Base-by-base conservation (phyloP, 1,140 invertebrate genomes). In the Choristoneura fumiferana region DNA sequence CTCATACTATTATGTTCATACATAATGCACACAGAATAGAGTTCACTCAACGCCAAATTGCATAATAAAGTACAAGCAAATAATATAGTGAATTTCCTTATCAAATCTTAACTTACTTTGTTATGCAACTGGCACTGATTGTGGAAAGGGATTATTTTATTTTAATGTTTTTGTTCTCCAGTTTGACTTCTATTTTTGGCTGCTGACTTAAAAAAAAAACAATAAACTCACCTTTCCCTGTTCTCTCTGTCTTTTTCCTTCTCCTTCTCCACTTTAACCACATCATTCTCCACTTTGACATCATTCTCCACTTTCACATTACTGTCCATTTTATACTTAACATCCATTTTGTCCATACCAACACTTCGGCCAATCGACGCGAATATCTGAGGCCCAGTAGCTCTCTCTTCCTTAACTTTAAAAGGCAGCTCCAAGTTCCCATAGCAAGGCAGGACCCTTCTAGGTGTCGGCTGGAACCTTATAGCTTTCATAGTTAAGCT, bases 381-480 rank as follows among this genome's bases (percentile, higher is more conserved):
- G 35, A 71, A 85, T 18, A 84, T 63, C 52, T 84, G 77, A 0
- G 76, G 61, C 0, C 67, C 65, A 1, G 61, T 40, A 5, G 55
- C 60, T 10, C 60, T 65, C n/a, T 89, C 88, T 53, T 89, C 86
- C 45, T 90, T 89, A 0, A 86, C 79, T 60, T 88, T 89, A 4
- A 83, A 69, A 0, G 87, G 84, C 52, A 90, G 64, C 64, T 89
- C 87, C 55, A 90, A 59, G 38, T 90, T 90, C 0, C 89, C 89
- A 60, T 90, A 90, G 56, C 87, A 90, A 0, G 89, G 89, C n/a
- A 90, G 62, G 52, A 87, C 71, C 40, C 87, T 81, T 55, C 83
- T 74, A 0, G 85, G 79, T 5, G 80, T 76, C 0, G 81, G 72
- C 58, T 86, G 79, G 40, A 90, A 90, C 57, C 79, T 78, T 0